These are phyloP conservation scores for Meghimatium bilineatum DNA, from an alignment of 2,888 invertebrate species.

Conservation along the genomic window DNA sequence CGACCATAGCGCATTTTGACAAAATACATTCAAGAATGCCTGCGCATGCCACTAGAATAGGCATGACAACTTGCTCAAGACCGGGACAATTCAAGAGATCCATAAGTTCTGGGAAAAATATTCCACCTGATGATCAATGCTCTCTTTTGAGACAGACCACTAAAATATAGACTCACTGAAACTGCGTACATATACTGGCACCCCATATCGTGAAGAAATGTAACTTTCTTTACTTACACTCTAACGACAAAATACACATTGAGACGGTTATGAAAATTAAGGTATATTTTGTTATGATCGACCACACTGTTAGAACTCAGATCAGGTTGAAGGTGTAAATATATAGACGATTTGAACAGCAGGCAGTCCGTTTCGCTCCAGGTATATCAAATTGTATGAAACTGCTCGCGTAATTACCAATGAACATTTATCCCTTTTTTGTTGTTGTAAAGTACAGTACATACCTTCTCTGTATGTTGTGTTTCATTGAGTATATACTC, in stretches of 20 bases:
- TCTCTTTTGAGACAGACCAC: too few relatives aligned
- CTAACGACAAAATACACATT: neutral
- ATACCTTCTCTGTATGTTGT: neutral
- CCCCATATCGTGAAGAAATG: neutral
- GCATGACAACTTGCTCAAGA: too few relatives aligned
- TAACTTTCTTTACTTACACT: neutral
- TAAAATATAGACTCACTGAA: too few relatives aligned
- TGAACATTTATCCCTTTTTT: neutral
- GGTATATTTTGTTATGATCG: neutral
- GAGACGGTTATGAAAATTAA: neutral
- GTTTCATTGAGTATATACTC: too few relatives aligned
- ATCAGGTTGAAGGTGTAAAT: neutral
- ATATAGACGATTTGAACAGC: neutral
- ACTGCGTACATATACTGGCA: too few relatives aligned
- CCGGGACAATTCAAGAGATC: too few relatives aligned
- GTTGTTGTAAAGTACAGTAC: neutral
- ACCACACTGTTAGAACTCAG: neutral
- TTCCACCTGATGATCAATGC: too few relatives aligned
- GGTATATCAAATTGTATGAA: neutral
- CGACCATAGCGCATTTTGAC: too few relatives aligned
- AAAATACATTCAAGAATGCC: too few relatives aligned
- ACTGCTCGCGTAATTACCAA: conserved; percentile 14
- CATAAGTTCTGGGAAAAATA: too few relatives aligned
- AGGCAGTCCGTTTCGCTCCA: neutral
- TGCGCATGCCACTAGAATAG: too few relatives aligned